Conservation (phyloP, 2,113 vertebrate genomes). For the Synodontis membranacea region DNA sequence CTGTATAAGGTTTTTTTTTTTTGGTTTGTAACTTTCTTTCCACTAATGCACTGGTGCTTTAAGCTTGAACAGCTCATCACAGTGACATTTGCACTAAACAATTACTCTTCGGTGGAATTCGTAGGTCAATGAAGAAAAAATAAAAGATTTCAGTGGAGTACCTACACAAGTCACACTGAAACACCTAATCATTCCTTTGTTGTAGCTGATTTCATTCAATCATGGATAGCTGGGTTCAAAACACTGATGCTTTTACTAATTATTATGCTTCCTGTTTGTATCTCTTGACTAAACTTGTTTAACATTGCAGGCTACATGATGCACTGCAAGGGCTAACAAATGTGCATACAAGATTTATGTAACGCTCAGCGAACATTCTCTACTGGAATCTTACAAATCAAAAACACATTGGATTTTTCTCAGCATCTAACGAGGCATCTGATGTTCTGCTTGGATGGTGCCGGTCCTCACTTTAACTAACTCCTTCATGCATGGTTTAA, state of each 20-base stretch:
- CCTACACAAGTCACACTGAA: slow-evolving; percentile 11
- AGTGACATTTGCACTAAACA: slow-evolving; percentile 29
- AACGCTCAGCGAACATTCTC: not conserved
- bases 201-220: slow-evolving; percentile 12
- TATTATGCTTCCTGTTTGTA: slow-evolving; percentile 24
- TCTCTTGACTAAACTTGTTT: slow-evolving; percentile 38
- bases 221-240: not conserved
- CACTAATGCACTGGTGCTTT: slow-evolving; percentile 44
- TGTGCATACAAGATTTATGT: not conserved
- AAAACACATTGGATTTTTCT: slow-evolving; percentile 8
- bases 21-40: slow-evolving; percentile 57
- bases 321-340: slow-evolving; percentile 46
- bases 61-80: slow-evolving; percentile 38
- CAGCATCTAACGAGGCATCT: slow-evolving; percentile 31
- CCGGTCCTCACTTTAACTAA: slow-evolving; percentile 44
- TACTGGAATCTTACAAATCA: slow-evolving; percentile 18
- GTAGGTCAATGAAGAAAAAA: not conserved
- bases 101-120: not conserved
- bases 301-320: slow-evolving; percentile 50
- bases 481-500: slow-evolving; percentile 36
- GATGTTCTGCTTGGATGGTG: slow-evolving; percentile 44
- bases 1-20: slow-evolving; percentile 63
- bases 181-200: slow-evolving; percentile 2
- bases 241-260: slow-evolving; percentile 23
- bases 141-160: not conserved